Conservation (phyloP, 2,888 invertebrate species). For the Panopea generosa region DNA sequence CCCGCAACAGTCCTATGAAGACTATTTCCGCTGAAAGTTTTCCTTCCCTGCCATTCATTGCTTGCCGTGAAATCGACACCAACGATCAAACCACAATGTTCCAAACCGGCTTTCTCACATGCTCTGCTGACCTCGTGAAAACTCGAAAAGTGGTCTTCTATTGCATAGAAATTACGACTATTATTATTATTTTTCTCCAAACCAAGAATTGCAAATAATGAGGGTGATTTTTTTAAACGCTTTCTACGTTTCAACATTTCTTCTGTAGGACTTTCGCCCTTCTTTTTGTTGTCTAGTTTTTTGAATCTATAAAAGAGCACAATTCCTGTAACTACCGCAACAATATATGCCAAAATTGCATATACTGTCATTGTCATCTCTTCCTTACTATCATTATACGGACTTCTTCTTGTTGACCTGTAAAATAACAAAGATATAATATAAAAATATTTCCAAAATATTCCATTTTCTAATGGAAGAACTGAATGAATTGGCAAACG, state of each 20-base stretch:
- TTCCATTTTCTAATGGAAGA: too few species aligned
- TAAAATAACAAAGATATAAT: too few species aligned
- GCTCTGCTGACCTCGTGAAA: conserved; percentile 84
- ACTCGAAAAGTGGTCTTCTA: conserved; percentile 82
- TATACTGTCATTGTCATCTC: conserved; percentile 71
- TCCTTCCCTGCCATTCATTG: conserved; percentile 87
- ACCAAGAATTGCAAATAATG: conserved; percentile 75
- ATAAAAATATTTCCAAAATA: too few species aligned
- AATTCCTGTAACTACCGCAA: conserved; percentile 77
- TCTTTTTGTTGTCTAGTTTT: conserved; percentile 57
- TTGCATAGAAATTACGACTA: conserved; percentile 74
- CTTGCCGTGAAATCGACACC: conserved; percentile 87
- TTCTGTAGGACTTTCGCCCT: conserved; percentile 26
- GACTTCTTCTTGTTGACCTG: too few species aligned
- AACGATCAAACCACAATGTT: conserved; percentile 86
- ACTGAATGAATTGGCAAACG: too few species aligned
- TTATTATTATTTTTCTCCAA: conserved; percentile 59
- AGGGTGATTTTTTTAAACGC: conserved; percentile 62
- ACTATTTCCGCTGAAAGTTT: conserved; percentile 85
- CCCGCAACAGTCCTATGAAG: conserved; percentile 84
- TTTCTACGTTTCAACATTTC: conserved; percentile 40
- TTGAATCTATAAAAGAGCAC: conserved; percentile 75
- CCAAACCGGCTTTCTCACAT: conserved; percentile 86
- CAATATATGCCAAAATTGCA: conserved; percentile 77
- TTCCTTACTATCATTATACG: conserved; percentile 24